A percentile compares a stretch with the other conserved stretches of the same genome.
phyloP scores from a whole-genome alignment of 2,888 invertebrate species.

The Cecidostiba fungosa region DNA sequence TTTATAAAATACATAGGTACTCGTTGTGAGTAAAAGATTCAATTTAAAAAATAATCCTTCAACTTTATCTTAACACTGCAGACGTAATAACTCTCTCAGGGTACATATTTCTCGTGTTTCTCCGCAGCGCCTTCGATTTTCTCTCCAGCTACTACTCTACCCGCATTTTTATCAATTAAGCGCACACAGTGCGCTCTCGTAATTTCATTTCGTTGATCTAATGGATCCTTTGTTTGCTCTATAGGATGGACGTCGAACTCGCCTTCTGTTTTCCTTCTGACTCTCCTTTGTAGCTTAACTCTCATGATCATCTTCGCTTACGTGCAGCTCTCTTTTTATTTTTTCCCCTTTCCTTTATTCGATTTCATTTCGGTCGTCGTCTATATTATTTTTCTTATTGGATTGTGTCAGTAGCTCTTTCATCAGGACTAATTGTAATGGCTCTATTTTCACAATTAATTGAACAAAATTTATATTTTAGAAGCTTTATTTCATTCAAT shows the following conservation, averaged over 20 bases:
- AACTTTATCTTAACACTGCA: neutral
- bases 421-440: neutral
- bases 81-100: neutral
- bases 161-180: constrained; percentile 62
- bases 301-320: neutral
- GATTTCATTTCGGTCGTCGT: neutral
- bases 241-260: constrained; percentile 46
- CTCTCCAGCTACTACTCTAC: neutral
- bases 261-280: constrained; percentile 49
- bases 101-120: constrained; percentile 6
- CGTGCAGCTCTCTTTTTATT: neutral
- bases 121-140: neutral
- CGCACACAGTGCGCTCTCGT: constrained; percentile 54
- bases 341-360: neutral
- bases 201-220: constrained; percentile 64
- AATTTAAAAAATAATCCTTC: neutral
- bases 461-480: neutral
- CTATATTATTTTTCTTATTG: constrained; percentile 45
- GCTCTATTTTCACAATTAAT: neutral
- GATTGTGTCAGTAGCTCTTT: neutral
- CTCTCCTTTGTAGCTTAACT: neutral
- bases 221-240: constrained; percentile 65
- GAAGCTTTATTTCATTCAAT: constrained; percentile 1
- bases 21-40: no score
- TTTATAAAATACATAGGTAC: no score